phyloP scores from a whole-genome alignment of 2,797 vertebrate species.

The Pangasius mekongensis region DNA sequence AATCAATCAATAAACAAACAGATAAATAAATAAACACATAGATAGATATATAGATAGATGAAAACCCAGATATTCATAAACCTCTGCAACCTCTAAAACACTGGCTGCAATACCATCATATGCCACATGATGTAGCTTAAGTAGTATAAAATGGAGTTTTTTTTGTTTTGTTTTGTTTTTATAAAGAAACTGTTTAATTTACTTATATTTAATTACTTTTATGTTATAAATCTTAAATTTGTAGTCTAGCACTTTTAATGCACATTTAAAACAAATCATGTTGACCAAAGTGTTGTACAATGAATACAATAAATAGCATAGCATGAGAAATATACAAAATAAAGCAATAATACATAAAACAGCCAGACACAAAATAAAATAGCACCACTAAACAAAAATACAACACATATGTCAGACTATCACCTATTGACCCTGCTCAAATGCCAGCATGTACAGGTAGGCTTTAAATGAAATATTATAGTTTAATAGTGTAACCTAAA shows the following conservation, averaged over 20 bases:
- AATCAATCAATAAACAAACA: background rate
- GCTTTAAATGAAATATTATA: background rate
- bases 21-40: background rate
- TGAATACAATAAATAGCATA: background rate
- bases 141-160: background rate
- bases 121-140: conserved; percentile 7
- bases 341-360: background rate
- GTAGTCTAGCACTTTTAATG: background rate
- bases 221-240: background rate
- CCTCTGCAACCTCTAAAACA: background rate
- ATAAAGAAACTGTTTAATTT: background rate
- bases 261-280: background rate
- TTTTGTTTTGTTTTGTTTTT: background rate
- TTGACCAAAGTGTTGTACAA: background rate
- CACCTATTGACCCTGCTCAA: background rate
- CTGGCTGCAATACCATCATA: background rate
- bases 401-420: background rate
- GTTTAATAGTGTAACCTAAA: background rate
- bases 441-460: background rate
- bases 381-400: background rate
- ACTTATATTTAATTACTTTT: background rate
- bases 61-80: background rate
- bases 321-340: background rate
- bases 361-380: background rate
- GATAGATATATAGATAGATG: background rate